Conservation (phyloP, 1,140 invertebrate genomes). For the Ceratosolen solmsi region DNA sequence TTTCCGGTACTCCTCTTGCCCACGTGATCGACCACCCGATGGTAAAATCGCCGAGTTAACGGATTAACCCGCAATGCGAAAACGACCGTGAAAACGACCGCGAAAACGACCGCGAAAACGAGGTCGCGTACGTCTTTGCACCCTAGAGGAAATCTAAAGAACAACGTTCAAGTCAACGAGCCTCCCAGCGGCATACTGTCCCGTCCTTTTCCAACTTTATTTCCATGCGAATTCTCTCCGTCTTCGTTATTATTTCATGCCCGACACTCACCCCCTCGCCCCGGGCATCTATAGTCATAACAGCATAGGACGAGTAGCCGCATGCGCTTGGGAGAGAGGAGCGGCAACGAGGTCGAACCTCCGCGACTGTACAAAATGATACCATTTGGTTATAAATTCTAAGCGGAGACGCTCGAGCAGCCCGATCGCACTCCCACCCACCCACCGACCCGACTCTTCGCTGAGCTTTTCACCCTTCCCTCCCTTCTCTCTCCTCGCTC, state of each 20-base stretch:
- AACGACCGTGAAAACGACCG: neutral
- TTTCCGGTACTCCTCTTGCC: no score
- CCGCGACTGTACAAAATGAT: constrained; percentile 67
- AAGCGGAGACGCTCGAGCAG: constrained; percentile 67
- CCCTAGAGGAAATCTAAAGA: neutral
- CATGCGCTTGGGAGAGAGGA: constrained; percentile 49
- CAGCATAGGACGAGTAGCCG: no score
- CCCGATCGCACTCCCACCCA: constrained; percentile 60
- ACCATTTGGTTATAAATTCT: constrained; percentile 73
- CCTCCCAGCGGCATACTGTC: neutral
- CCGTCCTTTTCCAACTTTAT: constrained; percentile 20
- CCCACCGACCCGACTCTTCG: neutral
- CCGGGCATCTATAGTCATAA: no score
- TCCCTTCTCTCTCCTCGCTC: constrained; percentile 4
- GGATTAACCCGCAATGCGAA: neutral
- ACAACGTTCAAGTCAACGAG: constrained; percentile 9
- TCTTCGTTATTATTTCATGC: constrained; percentile 48
- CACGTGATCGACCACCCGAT: no score
- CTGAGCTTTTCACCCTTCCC: neutral
- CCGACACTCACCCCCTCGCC: constrained; percentile 28
- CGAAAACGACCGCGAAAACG: neutral
- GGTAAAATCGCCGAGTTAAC: neutral
- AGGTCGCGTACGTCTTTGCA: neutral
- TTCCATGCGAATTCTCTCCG: constrained; percentile 5
- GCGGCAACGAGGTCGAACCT: neutral